Evolutionary conservation across 2,797 vertebrate species (phyloP), one percentile per base, ranked within the genome.

Genomic region (Diglossa cyanea): DNA sequence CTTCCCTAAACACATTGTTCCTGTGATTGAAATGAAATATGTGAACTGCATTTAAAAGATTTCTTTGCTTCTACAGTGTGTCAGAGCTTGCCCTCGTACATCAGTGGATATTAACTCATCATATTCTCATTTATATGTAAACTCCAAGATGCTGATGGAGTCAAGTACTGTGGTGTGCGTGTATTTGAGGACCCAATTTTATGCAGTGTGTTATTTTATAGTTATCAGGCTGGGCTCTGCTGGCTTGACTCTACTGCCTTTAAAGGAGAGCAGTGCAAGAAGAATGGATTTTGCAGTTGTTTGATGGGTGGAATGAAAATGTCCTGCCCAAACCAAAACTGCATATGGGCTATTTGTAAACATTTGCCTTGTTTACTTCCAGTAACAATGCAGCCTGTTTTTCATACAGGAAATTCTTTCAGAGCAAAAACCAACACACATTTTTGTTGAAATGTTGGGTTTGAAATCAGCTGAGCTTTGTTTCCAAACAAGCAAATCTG

Each of bases 331-430:
- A 93, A 77, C 72, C 65, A 57, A 93, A 86, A 71, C 57, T 86
- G n/a, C 68, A 37, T 71, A 80, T 65, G 53, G 72, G 21, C 51
- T 47, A 28, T 57, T 77, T 78, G 85, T 55, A 88, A 96, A 94
- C 62, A 55, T 72, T 91, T 82, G 33, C 45, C 45, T 72, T 93
- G 90, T 88, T 95, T 94, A 72, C 44, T 83, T 91, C 76, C 78
- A 74, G 14, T 13, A 86, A 75, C 78, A 93, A 77, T 39, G n/a
- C 40, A 80, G 54, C 7, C 23, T 62, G 30, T 1, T 45, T 86
- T 85, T 86, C 12, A 5, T 14, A 62, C 82, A 82, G 55, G 45
- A 91, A 83, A 83, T 72, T 77, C 50, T 75, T 83, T 28, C 72
- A 40, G 35, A 54, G 42, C 30, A 58, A 91, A 95, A 65, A 20